phyloP scores from a whole-genome alignment of 2,888 invertebrate species.

The Tipula helvola region DNA sequence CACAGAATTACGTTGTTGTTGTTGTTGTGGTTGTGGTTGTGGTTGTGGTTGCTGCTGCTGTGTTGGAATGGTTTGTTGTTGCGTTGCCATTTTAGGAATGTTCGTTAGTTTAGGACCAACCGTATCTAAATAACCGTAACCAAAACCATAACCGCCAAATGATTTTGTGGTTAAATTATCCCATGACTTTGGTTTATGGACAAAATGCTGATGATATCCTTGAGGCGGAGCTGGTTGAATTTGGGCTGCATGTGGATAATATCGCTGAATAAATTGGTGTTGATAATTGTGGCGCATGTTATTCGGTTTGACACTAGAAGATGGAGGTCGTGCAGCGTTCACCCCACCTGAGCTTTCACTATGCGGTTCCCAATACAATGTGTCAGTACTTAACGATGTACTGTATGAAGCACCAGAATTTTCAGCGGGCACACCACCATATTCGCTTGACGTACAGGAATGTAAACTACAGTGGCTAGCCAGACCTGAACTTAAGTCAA shows the following conservation, averaged over 20 bases:
- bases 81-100: constrained; percentile 10
- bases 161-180: constrained; percentile 78
- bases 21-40: constrained; percentile 33
- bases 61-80: constrained; percentile 20
- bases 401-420: constrained; percentile 70
- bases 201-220: constrained; percentile 36
- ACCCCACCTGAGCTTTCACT: constrained; percentile 24
- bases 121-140: constrained; percentile 71
- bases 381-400: constrained; percentile 75
- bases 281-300: constrained; percentile 30
- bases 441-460: constrained; percentile 66
- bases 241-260: constrained; percentile 34
- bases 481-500: constrained; percentile 53
- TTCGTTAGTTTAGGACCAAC: constrained; percentile 33
- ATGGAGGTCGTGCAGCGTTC: constrained; percentile 38
- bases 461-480: constrained; percentile 71
- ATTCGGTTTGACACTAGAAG: constrained; percentile 47
- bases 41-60: constrained; percentile 24
- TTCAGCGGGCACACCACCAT: constrained; percentile 50
- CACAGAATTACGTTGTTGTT: constrained; percentile 39
- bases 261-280: constrained; percentile 16
- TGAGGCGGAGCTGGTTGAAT: constrained; percentile 33
- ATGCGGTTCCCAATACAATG: constrained; percentile 66
- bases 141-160: constrained; percentile 75
- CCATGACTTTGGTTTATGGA: constrained; percentile 75